A percentile compares a stretch with the other conserved stretches of the same genome.
Evolutionary conservation across 1,140 invertebrate genomes (phyloP).

Genomic region (Drosophila triauraria): DNA sequence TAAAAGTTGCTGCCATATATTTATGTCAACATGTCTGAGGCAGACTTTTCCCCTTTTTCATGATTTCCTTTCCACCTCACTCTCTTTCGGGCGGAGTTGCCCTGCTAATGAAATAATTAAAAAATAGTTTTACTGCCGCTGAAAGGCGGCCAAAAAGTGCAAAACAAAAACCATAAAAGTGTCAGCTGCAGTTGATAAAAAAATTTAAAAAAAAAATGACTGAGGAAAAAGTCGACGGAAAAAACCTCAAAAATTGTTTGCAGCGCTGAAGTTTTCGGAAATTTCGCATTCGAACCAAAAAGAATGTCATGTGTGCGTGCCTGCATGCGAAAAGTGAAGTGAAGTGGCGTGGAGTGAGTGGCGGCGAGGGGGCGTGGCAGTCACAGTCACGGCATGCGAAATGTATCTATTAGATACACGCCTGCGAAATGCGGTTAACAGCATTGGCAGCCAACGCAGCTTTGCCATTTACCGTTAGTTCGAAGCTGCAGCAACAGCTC

Average conservation of each 20-base stretch:
- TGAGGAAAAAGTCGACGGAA: constrained; percentile 10
- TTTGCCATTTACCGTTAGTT: constrained; percentile 65
- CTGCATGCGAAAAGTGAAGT: constrained; percentile 35
- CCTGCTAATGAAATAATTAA: constrained; percentile 57
- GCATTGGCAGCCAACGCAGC: constrained; percentile 56
- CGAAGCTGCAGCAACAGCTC: constrained; percentile 21
- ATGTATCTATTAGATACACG: constrained; percentile 65
- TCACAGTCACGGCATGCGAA: constrained; percentile 49
- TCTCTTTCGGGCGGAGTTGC: constrained; percentile 4
- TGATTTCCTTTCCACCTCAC: not conserved
- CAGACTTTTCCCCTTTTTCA: constrained; percentile 28
- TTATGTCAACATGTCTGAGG: constrained; percentile 44
- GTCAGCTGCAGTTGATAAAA: constrained; percentile 41
- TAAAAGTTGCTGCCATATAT: constrained; percentile 25
- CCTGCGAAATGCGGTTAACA: constrained; percentile 68
- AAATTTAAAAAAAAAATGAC: constrained; percentile 6
- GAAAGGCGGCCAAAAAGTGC: constrained; percentile 32
- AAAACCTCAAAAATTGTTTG: constrained; percentile 25
- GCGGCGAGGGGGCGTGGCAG: constrained; percentile 38
- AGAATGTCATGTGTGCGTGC: constrained; percentile 51
- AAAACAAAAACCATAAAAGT: constrained; percentile 37
- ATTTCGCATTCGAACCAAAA: constrained; percentile 29
- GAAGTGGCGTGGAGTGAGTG: constrained; percentile 8
- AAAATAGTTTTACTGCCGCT: constrained; percentile 48
- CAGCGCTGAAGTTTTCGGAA: constrained; percentile 40